These are phyloP conservation scores for Eremobia ochroleuca DNA, from an alignment of 2,888 invertebrate genomes.

Conservation along the genomic window DNA sequence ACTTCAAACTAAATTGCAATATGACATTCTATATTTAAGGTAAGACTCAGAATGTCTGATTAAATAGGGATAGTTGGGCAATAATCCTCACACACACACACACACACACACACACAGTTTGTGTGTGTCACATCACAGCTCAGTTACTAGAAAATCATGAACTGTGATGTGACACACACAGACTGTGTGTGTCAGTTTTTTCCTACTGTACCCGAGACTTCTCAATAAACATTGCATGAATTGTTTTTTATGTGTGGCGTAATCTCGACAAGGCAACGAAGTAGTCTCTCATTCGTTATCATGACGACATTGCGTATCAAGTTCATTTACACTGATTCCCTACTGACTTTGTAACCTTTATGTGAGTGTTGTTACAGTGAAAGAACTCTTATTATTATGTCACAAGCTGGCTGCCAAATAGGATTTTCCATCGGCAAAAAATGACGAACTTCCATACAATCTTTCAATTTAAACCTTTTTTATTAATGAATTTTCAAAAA, in stretches of 20 bases:
- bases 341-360: not conserved
- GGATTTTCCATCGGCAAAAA: too few relatives aligned
- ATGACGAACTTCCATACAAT: too few relatives aligned
- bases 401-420: not conserved
- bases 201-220: not conserved
- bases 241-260: not conserved
- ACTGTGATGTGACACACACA: too few relatives aligned
- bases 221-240: conserved; percentile 4
- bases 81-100: too few relatives aligned
- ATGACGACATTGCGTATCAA: conserved; percentile 7
- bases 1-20: not conserved
- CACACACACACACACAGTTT: too few relatives aligned
- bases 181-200: too few relatives aligned
- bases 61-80: not conserved
- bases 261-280: conserved; percentile 8
- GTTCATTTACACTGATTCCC: conserved; percentile 38
- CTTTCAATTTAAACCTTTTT: too few relatives aligned
- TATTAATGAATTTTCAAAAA: too few relatives aligned
- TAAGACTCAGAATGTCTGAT: not conserved
- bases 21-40: not conserved
- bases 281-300: conserved; percentile 2
- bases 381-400: not conserved
- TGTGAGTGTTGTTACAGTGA: too few relatives aligned
- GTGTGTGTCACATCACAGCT: too few relatives aligned
- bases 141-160: too few relatives aligned